Conservation (phyloP, 2,113 vertebrate species). For the Periophthalmodon schlosseri region DNA sequence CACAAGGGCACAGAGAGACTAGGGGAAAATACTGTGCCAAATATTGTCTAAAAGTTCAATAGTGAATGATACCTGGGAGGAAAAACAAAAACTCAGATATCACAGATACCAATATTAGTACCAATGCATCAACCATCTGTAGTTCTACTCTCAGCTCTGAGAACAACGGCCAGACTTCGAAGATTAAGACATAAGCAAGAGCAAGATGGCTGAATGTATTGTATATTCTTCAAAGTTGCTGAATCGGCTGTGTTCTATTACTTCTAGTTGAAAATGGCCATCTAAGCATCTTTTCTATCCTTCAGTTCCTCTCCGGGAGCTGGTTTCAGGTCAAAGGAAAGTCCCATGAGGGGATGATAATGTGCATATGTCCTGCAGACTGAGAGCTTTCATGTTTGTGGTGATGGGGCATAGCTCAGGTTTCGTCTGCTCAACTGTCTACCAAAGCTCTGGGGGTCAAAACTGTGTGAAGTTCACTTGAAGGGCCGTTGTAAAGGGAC, state of each 20-base stretch:
- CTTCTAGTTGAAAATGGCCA: not conserved
- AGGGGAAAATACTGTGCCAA: not conserved
- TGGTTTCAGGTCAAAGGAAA: conserved; percentile 14
- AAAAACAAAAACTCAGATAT: not conserved
- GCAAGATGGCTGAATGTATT: not conserved
- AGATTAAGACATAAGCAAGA: not conserved
- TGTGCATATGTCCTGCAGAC: conserved; percentile 14
- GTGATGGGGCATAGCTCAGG: conserved; percentile 16
- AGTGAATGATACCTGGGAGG: not conserved
- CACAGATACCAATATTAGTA: too few species aligned
- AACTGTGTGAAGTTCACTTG: conserved; percentile 15
- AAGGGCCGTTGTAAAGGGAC: not conserved
- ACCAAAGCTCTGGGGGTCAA: conserved; percentile 9
- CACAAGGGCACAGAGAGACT: not conserved
- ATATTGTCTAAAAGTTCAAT: not conserved
- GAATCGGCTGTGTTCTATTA: not conserved
- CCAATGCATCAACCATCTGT: not conserved
- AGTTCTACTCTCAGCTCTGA: not conserved
- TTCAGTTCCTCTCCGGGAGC: not conserved
- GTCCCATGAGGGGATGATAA: conserved; percentile 25
- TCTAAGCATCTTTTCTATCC: not conserved
- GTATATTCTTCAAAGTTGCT: not conserved
- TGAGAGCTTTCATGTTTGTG: conserved; percentile 27
- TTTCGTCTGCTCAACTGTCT: conserved; percentile 24
- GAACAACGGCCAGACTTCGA: not conserved